These are phyloP conservation scores for Phrynocephalus forsythii DNA, from an alignment of 2,797 vertebrate genomes.

Conservation along the genomic window DNA sequence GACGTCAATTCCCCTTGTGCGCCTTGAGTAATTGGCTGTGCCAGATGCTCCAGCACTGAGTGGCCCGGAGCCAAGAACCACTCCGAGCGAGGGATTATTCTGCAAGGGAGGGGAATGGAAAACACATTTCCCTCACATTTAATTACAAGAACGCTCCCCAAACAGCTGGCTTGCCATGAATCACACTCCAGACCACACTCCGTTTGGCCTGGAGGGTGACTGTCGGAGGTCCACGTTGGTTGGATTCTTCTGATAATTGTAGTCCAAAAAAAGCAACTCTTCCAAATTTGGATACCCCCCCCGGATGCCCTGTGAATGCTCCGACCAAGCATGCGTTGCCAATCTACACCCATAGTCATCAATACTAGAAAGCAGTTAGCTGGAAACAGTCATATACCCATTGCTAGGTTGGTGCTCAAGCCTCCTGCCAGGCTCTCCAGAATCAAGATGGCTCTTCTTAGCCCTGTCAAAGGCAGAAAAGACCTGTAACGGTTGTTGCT, in stretches of 20 bases:
- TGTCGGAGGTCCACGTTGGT: not conserved
- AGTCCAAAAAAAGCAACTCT: no score
- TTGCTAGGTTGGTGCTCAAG: not conserved
- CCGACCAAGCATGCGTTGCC: not conserved
- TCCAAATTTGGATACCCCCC: not conserved
- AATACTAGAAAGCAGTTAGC: not conserved
- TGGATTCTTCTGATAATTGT: not conserved
- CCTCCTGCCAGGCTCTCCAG: not conserved
- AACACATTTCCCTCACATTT: not conserved
- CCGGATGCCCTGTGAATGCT: no score
- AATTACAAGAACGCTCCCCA: not conserved
- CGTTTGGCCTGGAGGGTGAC: not conserved
- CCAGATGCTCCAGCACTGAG: slow-evolving; percentile 15
- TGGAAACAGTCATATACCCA: not conserved
- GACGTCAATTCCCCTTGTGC: slow-evolving; percentile 13
- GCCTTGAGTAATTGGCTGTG: slow-evolving; percentile 5
- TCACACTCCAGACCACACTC: not conserved
- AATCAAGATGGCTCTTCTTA: not conserved
- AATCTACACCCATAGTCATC: not conserved
- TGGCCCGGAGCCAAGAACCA: slow-evolving; percentile 22
- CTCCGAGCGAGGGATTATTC: not conserved
- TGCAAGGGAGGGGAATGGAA: not conserved
- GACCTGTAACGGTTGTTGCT: not conserved
- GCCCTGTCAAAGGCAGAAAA: not conserved
- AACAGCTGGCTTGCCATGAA: not conserved